Percentiles rank a stretch among this genome's conserved stretches.
phyloP scores from a whole-genome alignment of 2,888 invertebrate species.

The Torymus texanus region DNA sequence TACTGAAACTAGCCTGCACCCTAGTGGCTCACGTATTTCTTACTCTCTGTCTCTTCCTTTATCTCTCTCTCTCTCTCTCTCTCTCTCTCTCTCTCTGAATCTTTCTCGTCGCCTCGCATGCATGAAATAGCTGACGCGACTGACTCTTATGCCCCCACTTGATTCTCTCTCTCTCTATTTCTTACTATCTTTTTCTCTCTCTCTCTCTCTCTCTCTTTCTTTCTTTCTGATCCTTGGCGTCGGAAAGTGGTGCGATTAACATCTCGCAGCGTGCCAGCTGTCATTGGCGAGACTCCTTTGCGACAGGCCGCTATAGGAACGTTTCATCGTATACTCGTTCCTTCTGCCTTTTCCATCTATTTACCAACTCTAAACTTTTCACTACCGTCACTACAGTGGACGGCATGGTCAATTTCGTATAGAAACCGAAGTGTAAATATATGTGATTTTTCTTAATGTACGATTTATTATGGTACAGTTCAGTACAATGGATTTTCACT shows the following conservation, averaged over 20 bases:
- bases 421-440: too few species aligned
- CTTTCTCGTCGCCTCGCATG: conserved; percentile 68
- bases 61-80: conserved; percentile 51
- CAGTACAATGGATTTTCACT: too few species aligned
- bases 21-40: conserved; percentile 68
- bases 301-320: background rate
- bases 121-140: conserved; percentile 59
- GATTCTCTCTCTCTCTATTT: conserved; percentile 12
- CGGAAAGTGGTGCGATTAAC: conserved; percentile 35
- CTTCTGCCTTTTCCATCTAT: background rate
- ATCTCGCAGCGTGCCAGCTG: conserved; percentile 51
- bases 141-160: conserved; percentile 31
- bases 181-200: conserved; percentile 10
- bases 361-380: background rate
- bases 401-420: too few species aligned
- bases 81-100: conserved; percentile 44
- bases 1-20: conserved; percentile 71
- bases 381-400: too few species aligned
- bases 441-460: too few species aligned
- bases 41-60: conserved; percentile 67
- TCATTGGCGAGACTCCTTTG: conserved; percentile 55
- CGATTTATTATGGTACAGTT: too few species aligned
- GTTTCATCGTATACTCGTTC: background rate
- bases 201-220: conserved; percentile 37
- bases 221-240: conserved; percentile 50